Evolutionary conservation across 2,113 vertebrate species (phyloP), one percentile per base, ranked within the genome.

Genomic region (Podocnemis expansa): DNA sequence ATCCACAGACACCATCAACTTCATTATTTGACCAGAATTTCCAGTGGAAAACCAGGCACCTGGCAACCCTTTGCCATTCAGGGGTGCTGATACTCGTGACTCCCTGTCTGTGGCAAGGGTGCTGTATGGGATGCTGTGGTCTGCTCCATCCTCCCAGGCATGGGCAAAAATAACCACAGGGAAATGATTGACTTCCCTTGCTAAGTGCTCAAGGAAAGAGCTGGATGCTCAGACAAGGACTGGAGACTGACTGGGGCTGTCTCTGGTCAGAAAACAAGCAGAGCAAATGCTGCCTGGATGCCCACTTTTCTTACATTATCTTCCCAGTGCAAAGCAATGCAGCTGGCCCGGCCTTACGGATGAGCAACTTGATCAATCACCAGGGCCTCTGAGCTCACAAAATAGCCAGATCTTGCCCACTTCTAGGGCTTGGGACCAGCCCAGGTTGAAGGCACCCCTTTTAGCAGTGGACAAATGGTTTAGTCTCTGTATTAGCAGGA

Each of bases 171-270:
- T 21, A n/a, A 22, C 67, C 34, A 8, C 58, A 60, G 29, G 58
- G 58, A 31, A 70, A 93, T 70, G 80, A 89, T 2, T 51, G 90
- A 93, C 96, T 94, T 93, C 27, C 90, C 90, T 80, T 60, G 58
- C 58, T 88, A 80, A 89, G 83, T 88, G 58, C 27, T 87, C 10
- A 31, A 84, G 76, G 78, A 55, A 70, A 5, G 49, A 54, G 49
- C 41, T 0, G 1, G 58, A 54, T 83, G 93, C 63, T 84, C 82
- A 87, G 63, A 79, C n/a, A 10, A 41, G 7, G 47, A 47, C 47
- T 47, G 67, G 67, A 38, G 21, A 70, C 67, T 27, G 25, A 38
- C n/a, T 31, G 25, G n/a, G 12, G 29, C 13, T 67, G 70, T 76
- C 70, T 43, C 56, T 51, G 24, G 31, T 86, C 67, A 87, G 34